Evolutionary conservation across 2,113 vertebrate genomes (phyloP).

Genomic region (Physeter macrocephalus): DNA sequence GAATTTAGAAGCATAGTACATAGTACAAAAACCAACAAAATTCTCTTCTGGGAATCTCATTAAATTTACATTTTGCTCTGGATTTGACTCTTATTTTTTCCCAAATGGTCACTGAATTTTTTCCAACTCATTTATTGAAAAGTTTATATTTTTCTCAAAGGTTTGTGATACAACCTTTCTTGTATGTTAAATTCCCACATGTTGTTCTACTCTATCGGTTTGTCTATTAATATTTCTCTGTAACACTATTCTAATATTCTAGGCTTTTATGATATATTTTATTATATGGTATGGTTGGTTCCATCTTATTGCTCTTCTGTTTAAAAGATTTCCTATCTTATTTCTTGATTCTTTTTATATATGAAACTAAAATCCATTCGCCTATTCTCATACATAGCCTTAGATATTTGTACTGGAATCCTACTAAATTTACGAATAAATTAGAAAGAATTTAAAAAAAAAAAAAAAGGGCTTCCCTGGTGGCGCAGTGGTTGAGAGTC

Average conservation of each 20-base stretch:
- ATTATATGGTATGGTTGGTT: background rate
- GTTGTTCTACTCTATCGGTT: background rate
- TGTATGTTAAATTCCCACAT: background rate
- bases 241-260: background rate
- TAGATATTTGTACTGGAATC: background rate
- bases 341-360: background rate
- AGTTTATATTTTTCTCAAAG: background rate
- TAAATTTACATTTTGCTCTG: background rate
- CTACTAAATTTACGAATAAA: background rate
- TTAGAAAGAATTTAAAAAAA: background rate
- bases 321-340: background rate
- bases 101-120: background rate
- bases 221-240: background rate
- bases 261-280: background rate
- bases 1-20: background rate
- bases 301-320: background rate
- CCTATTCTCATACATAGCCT: background rate
- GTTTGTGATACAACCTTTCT: background rate
- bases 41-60: background rate
- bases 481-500: too few species aligned
- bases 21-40: background rate
- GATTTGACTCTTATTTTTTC: background rate
- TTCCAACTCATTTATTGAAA: background rate
- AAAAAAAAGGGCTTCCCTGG: too few species aligned
- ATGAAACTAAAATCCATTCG: background rate